Conservation (phyloP, 1,140 invertebrate species). For the Trichoplusia ni region DNA sequence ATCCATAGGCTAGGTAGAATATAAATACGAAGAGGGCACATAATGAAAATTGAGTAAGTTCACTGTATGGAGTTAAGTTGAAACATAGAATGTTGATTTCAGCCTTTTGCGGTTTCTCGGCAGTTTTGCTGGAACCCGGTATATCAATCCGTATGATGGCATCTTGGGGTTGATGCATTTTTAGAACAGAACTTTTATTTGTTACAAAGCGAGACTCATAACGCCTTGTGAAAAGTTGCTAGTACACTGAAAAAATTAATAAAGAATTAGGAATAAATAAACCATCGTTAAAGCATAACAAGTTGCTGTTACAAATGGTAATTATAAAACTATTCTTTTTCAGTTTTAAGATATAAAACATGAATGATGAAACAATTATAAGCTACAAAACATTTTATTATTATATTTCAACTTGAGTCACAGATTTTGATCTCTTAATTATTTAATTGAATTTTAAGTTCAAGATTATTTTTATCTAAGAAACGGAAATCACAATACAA, state of each 20-base stretch:
- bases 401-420: too few relatives aligned
- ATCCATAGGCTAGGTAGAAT: slow-evolving; percentile 95
- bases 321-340: too few relatives aligned
- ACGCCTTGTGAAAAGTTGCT: background rate
- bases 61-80: slow-evolving; percentile 86
- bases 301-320: too few relatives aligned
- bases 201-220: background rate
- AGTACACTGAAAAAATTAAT: background rate
- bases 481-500: too few relatives aligned
- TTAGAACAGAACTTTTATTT: slow-evolving; percentile 14
- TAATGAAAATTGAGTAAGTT: slow-evolving; percentile 87
- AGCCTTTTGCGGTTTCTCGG: slow-evolving; percentile 52
- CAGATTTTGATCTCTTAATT: too few relatives aligned
- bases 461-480: too few relatives aligned
- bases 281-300: too few relatives aligned
- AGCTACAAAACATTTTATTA: too few relatives aligned
- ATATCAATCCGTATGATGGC: slow-evolving; percentile 64
- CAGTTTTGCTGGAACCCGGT: slow-evolving; percentile 37
- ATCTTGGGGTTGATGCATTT: slow-evolving; percentile 62
- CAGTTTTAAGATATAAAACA: too few relatives aligned
- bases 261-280: too few relatives aligned
- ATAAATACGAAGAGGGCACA: slow-evolving; percentile 91
- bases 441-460: too few relatives aligned
- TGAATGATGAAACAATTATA: too few relatives aligned
- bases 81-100: slow-evolving; percentile 87